Base-by-base conservation (phyloP, 2,888 invertebrate genomes). In the Pemphredon lugubris region DNA sequence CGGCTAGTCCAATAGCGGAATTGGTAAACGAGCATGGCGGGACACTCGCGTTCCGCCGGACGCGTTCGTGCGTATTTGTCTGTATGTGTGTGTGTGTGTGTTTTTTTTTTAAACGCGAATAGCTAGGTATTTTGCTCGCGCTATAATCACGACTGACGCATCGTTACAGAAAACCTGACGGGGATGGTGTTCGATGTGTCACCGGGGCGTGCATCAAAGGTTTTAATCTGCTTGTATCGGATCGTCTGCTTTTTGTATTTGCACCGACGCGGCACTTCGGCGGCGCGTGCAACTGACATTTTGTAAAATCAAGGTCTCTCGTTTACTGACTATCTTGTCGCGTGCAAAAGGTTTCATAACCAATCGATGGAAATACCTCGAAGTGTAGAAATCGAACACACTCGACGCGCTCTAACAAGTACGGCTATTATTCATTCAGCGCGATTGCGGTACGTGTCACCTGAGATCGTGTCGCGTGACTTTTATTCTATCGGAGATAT, bases 171-270 rank as follows among this genome's bases (percentile, higher is more conserved):
- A 73, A 68, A 73, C 73, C 21, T 21, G 39, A 47, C 18, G 13
- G 44, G 63, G 50, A 42, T 45, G 63, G 63, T 71, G 74, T 54
- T 63, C 66, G 55, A 75, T 61, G 73, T 75, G 77, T 78, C 79
- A 79, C 57, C 69, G 68, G 65, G 64, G 67, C 64, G 69, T 57
- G 59, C 73, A 64, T 78, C 76, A 78, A 78, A 79, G 73, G 70
- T 76, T 78, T 78, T 78, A 78, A 78, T 78, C 65, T 58, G 76
- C 54, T 53, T 65, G 66, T 66, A 79, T 76, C 67, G 67, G 70
- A 79, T 76, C 54, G 73, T 67, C 54, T 75, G 75, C 70, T 67
- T 78, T 78, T 77, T 58, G 67, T 58, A 40, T 54, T 48, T 16
- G 70, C 59, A 18, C 48, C 60, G 45, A 65, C 60, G 57, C 61